Percentiles rank a stretch among this genome's conserved stretches.
Evolutionary conservation across 1,140 invertebrate species (phyloP).

Genomic region (Linepithema humile): DNA sequence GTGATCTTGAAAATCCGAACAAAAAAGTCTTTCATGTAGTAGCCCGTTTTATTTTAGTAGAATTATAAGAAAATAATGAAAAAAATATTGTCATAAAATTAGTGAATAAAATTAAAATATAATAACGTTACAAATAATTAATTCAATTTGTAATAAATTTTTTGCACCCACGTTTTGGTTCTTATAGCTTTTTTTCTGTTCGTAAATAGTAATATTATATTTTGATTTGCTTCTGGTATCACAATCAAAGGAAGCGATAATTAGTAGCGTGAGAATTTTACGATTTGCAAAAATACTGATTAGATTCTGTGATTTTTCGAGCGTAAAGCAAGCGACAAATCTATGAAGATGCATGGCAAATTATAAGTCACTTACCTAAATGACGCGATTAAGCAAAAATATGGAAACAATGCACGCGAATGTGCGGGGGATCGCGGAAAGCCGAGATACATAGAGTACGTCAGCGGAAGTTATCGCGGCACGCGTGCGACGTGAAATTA

Average conservation of each 20-base stretch:
- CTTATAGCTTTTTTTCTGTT: too few species aligned
- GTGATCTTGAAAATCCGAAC: not conserved
- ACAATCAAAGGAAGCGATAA: too few species aligned
- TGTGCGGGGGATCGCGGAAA: not conserved
- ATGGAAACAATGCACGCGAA: constrained; percentile 34
- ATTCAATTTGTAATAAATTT: too few species aligned
- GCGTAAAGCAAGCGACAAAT: constrained; percentile 39
- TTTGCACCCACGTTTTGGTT: too few species aligned
- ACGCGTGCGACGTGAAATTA: constrained; percentile 67
- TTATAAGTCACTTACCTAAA: constrained; percentile 58
- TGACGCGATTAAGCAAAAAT: constrained; percentile 48
- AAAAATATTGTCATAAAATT: not conserved
- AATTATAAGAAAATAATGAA: not conserved
- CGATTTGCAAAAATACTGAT: not conserved
- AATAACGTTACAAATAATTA: not conserved
- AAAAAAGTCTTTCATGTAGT: not conserved
- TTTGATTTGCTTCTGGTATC: too few species aligned
- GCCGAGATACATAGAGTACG: not conserved
- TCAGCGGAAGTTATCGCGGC: constrained; percentile 33
- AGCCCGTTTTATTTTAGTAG: not conserved
- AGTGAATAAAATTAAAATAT: too few species aligned
- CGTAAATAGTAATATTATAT: not conserved
- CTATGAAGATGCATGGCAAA: constrained; percentile 51
- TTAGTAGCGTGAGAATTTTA: not conserved
- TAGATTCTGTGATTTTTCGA: constrained; percentile 9